A percentile compares a stretch with the other conserved stretches of the same genome.
phyloP scores from a whole-genome alignment of 2,797 vertebrate species.

The Helarctos malayanus region DNA sequence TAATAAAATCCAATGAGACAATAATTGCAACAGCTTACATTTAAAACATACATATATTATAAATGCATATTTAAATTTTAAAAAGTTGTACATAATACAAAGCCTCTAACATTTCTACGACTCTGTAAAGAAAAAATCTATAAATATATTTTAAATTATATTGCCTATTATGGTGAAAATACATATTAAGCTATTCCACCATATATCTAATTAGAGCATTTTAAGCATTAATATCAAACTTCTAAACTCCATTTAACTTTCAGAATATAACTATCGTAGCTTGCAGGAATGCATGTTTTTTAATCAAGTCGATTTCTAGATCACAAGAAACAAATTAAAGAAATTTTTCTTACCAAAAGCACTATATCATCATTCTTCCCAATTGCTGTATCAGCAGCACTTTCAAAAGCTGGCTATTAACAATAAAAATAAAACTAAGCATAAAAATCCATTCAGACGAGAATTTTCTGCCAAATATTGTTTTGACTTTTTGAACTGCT shows the following conservation, averaged over 20 bases:
- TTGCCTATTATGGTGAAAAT: conserved; percentile 32
- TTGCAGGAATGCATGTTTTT: conserved; percentile 5
- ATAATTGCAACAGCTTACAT: conserved; percentile 23
- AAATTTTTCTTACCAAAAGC: conserved; percentile 85
- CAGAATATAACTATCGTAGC: not conserved
- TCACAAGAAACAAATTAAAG: conserved; percentile 49
- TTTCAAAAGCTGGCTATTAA: conserved; percentile 82
- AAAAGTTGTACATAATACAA: conserved; percentile 43
- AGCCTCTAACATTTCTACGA: conserved; percentile 42
- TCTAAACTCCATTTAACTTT: conserved; percentile 63
- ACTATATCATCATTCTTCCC: conserved; percentile 84
- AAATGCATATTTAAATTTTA: conserved; percentile 45
- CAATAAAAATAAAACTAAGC: conserved; percentile 76
- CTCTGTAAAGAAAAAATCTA: conserved; percentile 49
- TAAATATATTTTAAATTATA: conserved; percentile 56
- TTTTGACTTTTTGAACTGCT: conserved; percentile 84
- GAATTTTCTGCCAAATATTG: conserved; percentile 87
- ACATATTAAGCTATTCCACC: conserved; percentile 42
- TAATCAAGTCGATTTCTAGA: conserved; percentile 68
- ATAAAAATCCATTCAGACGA: conserved; percentile 85
- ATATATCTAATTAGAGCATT: conserved; percentile 19
- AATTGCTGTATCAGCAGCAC: conserved; percentile 83
- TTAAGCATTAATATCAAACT: conserved; percentile 63
- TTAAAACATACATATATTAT: conserved; percentile 33
- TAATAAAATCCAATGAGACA: conserved; percentile 46